These are phyloP conservation scores for Athene noctua DNA, from an alignment of 2,113 vertebrate species.

Conservation along the genomic window DNA sequence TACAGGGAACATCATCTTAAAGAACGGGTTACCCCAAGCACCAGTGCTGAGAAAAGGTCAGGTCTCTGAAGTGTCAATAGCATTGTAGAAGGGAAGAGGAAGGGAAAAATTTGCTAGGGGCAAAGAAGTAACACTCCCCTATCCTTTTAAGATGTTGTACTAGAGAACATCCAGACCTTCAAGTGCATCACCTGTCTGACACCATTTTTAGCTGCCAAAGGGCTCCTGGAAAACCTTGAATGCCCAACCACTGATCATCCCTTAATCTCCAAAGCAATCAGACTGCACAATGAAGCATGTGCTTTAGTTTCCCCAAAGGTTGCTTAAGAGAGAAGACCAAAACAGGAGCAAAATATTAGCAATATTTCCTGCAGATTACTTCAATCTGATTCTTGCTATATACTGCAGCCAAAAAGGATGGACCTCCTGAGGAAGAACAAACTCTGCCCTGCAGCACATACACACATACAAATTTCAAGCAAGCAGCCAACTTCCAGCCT, in stretches of 20 bases:
- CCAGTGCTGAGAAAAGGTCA: not conserved
- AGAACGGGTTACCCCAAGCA: not conserved
- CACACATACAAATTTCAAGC: not conserved
- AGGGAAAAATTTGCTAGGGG: not conserved
- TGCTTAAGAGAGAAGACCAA: not conserved
- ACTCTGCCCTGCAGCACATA: not conserved
- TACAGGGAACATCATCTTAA: not conserved
- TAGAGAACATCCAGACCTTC: not conserved
- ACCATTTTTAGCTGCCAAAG: not conserved
- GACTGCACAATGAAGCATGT: fast-evolving
- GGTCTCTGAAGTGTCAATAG: not conserved
- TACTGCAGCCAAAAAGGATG: not conserved
- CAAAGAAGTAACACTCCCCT: not conserved
- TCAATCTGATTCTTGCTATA: not conserved
- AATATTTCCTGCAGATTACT: not conserved
- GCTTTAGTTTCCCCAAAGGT: not conserved
- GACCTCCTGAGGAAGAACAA: not conserved
- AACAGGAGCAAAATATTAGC: not conserved
- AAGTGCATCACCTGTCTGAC: not conserved
- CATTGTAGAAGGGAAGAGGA: not conserved
- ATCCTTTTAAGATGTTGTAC: not conserved
- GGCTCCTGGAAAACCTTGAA: not conserved
- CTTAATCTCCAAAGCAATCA: not conserved
- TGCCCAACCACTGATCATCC: not conserved
- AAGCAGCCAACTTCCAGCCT: not conserved